Percentiles rank a stretch among this genome's conserved stretches.
Evolutionary conservation across 1,140 invertebrate species (phyloP).

Genomic region (Drosophila carrolli): DNA sequence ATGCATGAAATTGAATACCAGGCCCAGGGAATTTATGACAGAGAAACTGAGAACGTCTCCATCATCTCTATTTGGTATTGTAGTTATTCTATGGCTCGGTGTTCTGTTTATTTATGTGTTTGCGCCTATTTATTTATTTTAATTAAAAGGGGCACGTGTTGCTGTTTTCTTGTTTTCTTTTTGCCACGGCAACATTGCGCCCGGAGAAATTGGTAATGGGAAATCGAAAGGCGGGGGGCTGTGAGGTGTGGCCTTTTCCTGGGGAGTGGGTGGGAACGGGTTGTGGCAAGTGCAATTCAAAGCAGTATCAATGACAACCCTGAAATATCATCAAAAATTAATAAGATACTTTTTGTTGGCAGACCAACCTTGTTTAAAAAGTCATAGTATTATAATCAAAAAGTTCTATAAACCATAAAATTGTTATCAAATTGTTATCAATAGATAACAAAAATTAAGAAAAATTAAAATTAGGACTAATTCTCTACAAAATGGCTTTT

Average conservation of each 20-base stretch:
- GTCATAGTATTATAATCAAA: no score
- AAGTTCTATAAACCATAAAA: no score
- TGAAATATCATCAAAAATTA: not conserved
- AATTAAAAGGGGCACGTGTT: conserved; percentile 81
- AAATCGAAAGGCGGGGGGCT: not conserved
- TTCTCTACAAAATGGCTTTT: no score
- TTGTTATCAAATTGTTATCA: no score
- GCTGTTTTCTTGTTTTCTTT: conserved; percentile 78
- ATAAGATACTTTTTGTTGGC: not conserved
- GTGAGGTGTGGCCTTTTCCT: conserved; percentile 19
- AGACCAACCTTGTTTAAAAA: not conserved
- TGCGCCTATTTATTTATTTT: conserved; percentile 80
- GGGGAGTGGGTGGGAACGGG: conserved; percentile 43
- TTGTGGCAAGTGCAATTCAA: conserved; percentile 46
- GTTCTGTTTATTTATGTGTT: conserved; percentile 64
- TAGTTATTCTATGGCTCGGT: conserved; percentile 32
- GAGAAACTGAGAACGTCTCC: conserved; percentile 46
- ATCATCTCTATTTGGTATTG: conserved; percentile 58
- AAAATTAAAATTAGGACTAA: no score
- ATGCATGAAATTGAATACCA: conserved; percentile 79
- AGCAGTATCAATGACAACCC: conserved; percentile 40
- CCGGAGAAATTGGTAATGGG: conserved; percentile 14
- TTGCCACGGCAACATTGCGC: conserved; percentile 55
- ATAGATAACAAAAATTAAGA: no score
- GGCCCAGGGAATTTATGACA: conserved; percentile 56